These are phyloP conservation scores for Herpetotheres cachinnans DNA, from an alignment of 2,113 vertebrate species.

Conservation along the genomic window DNA sequence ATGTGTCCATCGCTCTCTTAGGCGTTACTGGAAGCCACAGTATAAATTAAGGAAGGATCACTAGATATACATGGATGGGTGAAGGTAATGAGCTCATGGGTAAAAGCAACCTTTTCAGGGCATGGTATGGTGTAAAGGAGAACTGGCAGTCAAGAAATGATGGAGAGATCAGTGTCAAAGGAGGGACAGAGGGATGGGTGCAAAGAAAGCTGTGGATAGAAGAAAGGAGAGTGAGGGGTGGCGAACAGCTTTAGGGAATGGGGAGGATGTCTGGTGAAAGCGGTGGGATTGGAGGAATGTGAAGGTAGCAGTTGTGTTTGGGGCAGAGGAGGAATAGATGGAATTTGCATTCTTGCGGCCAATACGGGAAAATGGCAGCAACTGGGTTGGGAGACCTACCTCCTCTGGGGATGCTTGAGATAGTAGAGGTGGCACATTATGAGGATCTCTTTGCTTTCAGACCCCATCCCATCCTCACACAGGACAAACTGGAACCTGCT, in stretches of 20 bases:
- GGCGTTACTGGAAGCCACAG: not conserved
- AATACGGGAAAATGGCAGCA: not conserved
- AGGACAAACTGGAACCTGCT: not conserved
- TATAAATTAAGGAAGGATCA: not conserved
- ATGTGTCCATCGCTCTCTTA: not conserved
- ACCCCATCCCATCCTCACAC: not conserved
- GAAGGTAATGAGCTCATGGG: not conserved
- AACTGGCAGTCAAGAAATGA: not conserved
- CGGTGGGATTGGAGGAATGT: not conserved
- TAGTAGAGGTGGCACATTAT: not conserved
- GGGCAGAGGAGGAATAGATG: not conserved
- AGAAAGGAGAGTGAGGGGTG: not conserved
- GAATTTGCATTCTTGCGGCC: not conserved
- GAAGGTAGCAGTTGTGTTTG: not conserved
- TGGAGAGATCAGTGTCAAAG: not conserved
- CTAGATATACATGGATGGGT: not conserved
- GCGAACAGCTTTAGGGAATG: not conserved
- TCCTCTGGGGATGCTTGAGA: not conserved
- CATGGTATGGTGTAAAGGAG: not conserved
- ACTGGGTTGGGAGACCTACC: not conserved
- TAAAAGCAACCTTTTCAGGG: not conserved
- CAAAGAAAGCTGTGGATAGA: not conserved
- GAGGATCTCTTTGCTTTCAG: not conserved
- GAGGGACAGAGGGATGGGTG: not conserved
- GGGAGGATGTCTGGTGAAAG: not conserved